Evolutionary conservation across 2,797 vertebrate species (phyloP).

Genomic region (Todus mexicanus): DNA sequence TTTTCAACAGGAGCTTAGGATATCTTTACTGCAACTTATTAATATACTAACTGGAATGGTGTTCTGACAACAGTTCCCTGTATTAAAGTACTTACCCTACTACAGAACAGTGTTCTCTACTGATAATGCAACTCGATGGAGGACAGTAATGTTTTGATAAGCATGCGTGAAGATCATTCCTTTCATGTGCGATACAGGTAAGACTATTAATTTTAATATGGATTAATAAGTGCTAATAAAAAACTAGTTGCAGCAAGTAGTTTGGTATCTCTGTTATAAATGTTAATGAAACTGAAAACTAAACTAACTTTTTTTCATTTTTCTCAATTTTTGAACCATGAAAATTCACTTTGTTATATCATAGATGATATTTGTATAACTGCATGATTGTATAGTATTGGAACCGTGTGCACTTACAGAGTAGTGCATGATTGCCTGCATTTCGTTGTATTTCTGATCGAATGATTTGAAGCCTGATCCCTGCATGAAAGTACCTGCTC

Average conservation of each 20-base stretch:
- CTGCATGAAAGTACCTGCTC: background rate
- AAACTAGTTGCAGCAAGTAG: background rate
- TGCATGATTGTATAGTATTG: background rate
- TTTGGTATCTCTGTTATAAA: background rate
- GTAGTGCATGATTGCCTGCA: background rate
- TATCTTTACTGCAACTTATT: conserved; percentile 57
- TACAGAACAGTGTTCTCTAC: conserved; percentile 61
- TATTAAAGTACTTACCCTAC: conserved; percentile 40
- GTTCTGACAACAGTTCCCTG: conserved; percentile 42
- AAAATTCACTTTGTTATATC: background rate
- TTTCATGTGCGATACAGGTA: conserved; percentile 98
- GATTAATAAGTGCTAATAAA: background rate
- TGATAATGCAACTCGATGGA: conserved; percentile 91
- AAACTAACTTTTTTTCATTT: background rate
- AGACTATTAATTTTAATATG: conserved; percentile 49
- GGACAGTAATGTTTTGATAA: conserved; percentile 81
- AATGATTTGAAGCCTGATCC: background rate
- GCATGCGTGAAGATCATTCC: conserved; percentile 85
- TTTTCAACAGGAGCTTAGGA: conserved; percentile 52
- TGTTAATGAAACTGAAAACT: background rate
- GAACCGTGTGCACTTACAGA: background rate
- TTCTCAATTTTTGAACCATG: background rate
- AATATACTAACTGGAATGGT: conserved; percentile 56
- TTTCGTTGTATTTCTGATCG: background rate
- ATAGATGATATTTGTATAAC: background rate